Base-by-base conservation (phyloP, 1,140 invertebrate species). In the Camponotus floridanus region DNA sequence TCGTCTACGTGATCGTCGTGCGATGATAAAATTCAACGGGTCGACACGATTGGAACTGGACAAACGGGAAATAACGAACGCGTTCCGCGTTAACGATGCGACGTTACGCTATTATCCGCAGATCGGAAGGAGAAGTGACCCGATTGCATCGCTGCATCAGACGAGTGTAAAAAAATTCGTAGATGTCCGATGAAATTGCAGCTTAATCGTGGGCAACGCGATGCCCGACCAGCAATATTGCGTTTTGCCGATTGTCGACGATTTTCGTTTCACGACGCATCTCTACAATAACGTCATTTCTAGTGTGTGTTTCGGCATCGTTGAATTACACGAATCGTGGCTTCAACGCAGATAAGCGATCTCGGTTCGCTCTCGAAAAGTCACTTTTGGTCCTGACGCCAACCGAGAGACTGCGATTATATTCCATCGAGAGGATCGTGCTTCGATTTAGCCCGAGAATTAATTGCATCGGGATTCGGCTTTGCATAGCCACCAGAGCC, bases 381-480 rank as follows among this genome's bases (percentile, higher is more conserved):
- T 86, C 88, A 76, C 76, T 87, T 89, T 89, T 89, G 88, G 55
- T 81, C 84, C 74, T 86, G 88, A 88, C 76, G 88, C 71, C 65
- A 78, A 73, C 76, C 78, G 70, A 79, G 71, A 89, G 87, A 71
- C 76, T 73, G 21, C 87, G 83, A 83, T 83, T 83, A 61, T 83
- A 83, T 79, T 70, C 86, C 84, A 90, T 90, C 89, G 88, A 87
- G 67, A 85, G 67, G 45, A 55, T 70, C 68, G 65, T 65, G 83
- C 59, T 86, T 15, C 83, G 83, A 88, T 79, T 90, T 68, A 83
- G 88, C 78, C 86, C 71, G 88, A 81, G 87, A 93, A 93, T 93
- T 92, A 93, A 93, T 93, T 92, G 91, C 87, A 83, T 85, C 85
- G 86, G 86, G 90, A 86, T 92, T 91, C 73, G 87, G 91, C 90